Percentiles rank a stretch among this genome's conserved stretches.
phyloP scores from a whole-genome alignment of 2,888 invertebrate genomes.

The Synanthedon andrenaeformis region DNA sequence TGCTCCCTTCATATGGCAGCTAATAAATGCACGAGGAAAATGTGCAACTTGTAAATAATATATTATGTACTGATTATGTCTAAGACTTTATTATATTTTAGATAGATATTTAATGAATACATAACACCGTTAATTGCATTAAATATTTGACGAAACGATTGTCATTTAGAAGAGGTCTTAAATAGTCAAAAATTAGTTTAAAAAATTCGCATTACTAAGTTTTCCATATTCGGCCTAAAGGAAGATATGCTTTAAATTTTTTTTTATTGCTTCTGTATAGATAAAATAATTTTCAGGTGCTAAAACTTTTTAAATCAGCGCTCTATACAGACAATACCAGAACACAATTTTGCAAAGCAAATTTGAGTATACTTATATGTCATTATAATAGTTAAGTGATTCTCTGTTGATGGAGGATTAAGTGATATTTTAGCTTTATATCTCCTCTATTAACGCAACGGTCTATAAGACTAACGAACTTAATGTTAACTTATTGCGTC shows the following conservation, averaged over 20 bases:
- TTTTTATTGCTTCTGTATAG: no score
- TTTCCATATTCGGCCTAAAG: no score
- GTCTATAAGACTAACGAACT: constrained; percentile 41
- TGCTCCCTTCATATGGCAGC: constrained; percentile 62
- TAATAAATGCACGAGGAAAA: constrained; percentile 39
- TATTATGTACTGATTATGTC: constrained; percentile 37
- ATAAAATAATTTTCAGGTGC: constrained; percentile 17
- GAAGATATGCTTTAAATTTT: no score
- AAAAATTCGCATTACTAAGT: no score
- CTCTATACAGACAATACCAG: constrained; percentile 54
- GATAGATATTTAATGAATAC: constrained; percentile 36
- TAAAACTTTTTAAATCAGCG: constrained; percentile 20
- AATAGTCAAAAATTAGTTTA: no score
- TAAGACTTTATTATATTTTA: constrained; percentile 45
- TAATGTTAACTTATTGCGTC: constrained; percentile 21
- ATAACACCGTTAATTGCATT: constrained; percentile 11
- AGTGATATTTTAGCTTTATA: constrained; percentile 68
- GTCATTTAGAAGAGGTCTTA: no score
- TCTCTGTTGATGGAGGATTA: constrained; percentile 49
- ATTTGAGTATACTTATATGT: constrained; percentile 23
- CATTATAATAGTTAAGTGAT: constrained; percentile 37
- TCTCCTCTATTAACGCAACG: constrained; percentile 42
- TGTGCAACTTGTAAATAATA: constrained; percentile 53
- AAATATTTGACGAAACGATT: not conserved
- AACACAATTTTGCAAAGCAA: constrained; percentile 58